Conservation (phyloP, 2,888 invertebrate genomes). For the Ecliptopera silaceata region DNA sequence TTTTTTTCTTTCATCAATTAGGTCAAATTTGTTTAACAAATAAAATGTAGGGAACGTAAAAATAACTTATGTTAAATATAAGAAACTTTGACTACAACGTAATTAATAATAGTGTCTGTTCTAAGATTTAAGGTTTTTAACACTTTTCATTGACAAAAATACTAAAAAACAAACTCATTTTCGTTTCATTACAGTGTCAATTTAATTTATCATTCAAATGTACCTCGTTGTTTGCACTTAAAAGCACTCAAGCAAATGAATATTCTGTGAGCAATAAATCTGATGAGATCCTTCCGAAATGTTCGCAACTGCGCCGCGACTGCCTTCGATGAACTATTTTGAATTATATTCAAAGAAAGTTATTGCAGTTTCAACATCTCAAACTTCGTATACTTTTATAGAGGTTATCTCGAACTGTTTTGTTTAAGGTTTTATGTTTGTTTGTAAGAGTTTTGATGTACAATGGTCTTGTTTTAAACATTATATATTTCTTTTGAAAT, state of each 20-base stretch:
- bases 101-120: no score
- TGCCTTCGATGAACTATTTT: neutral
- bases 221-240: neutral
- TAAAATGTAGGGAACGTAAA: no score
- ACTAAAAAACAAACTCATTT: no score
- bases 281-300: conserved; percentile 5
- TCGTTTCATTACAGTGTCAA: neutral
- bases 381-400: neutral
- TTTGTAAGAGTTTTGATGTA: neutral
- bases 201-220: neutral
- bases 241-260: neutral
- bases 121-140: no score
- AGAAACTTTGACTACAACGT: no score
- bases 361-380: conserved; percentile 7
- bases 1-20: no score
- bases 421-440: neutral
- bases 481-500: no score
- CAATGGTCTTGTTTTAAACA: no score
- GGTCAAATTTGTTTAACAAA: no score
- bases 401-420: neutral
- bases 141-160: no score
- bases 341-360: conserved; percentile 4
- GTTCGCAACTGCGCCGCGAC: conserved; percentile 5
- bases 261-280: conserved; percentile 15
- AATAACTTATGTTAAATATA: no score